Base-by-base conservation (phyloP, 2,113 vertebrate genomes). In the Melanostigma gelatinosum region DNA sequence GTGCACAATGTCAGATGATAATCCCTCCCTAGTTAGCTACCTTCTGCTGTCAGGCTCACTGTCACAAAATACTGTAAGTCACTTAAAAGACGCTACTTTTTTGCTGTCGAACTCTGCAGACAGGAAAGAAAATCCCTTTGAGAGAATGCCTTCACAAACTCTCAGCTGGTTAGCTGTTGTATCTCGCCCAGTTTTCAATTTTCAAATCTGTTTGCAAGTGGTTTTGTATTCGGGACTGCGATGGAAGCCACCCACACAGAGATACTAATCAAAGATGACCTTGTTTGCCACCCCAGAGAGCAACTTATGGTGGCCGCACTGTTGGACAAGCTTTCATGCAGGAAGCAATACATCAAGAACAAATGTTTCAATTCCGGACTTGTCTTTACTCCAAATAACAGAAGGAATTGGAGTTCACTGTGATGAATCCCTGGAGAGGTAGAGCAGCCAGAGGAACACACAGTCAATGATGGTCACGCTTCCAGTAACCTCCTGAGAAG, bases 361-460 rank as follows among this genome's bases (percentile, higher is more conserved):
- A 50, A 29, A 38, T 65, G 48, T 65, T 24, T 69, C 0, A 44
- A 54, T 52, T 48, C 34, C 62, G 57, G 38, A 29, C 34, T 18
- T 34, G 6, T 76, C n/a, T 58, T 76, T 50, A 32, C 48, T 72
- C 6, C 32, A 73, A 38, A 50, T 50, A 8, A 71, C 9, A 71
- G 13, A 13, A 34, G 24, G 52, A 54, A 24, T 4, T 18, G 42
- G 32, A 20, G 11, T 16, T 38, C 3, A 24, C 7, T 61, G 18
- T 61, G 44, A 69, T 58, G 61, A 66, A 40, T 67, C 71, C 1
- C 5, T 40, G 16, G n/a, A n/a, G n/a, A 29, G 29, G 4, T 5
- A 16, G 12, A 27, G 44, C 22, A 36, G 58, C 24, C 11, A 32
- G 8, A 20, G 44, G 11, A 42, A 20, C n/a, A 27, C 5, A 4